Percentiles rank a stretch among this genome's conserved stretches.
These are phyloP conservation scores for Cheilosia vulpina DNA, from an alignment of 2,888 invertebrate species.

Conservation along the genomic window DNA sequence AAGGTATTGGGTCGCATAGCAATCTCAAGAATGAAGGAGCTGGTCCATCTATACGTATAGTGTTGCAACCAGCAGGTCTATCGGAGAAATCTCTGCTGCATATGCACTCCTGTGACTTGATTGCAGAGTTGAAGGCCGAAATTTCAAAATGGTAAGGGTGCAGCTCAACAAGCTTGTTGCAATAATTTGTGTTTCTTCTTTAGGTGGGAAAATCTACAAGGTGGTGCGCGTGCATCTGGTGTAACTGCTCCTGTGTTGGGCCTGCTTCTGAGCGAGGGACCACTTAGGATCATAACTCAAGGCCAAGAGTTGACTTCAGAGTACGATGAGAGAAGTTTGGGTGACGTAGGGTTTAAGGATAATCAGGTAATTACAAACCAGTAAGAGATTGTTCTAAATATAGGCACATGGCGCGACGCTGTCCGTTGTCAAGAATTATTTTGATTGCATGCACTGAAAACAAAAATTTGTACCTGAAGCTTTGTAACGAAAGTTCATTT, in stretches of 20 bases:
- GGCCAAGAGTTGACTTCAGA: constrained; percentile 97
- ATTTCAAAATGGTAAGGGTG: constrained; percentile 91
- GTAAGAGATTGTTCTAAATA: no score
- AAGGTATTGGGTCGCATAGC: constrained; percentile 90
- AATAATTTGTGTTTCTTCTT: not conserved
- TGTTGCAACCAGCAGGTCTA: constrained; percentile 94
- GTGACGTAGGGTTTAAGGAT: constrained; percentile 97
- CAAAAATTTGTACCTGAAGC: no score
- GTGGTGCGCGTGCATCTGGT: constrained; percentile 80
- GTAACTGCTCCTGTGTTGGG: constrained; percentile 86
- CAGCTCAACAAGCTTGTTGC: not conserved
- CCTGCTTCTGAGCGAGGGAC: constrained; percentile 91
- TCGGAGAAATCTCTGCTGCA: constrained; percentile 93
- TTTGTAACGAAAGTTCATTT: not conserved
- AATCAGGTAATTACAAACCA: constrained; percentile 87
- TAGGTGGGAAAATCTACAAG: constrained; percentile 88
- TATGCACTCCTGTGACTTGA: constrained; percentile 93
- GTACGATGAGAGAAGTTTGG: constrained; percentile 94
- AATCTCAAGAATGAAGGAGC: constrained; percentile 84
- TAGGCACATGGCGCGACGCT: no score
- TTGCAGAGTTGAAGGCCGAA: constrained; percentile 96
- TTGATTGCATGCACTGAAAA: no score
- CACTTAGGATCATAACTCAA: constrained; percentile 95
- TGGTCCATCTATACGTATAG: constrained; percentile 89
- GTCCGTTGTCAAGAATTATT: no score